Evolutionary conservation across 37 sponge, comb jelly and placozoan genomes (phyloP).

Genomic region (Geodia barretti): DNA sequence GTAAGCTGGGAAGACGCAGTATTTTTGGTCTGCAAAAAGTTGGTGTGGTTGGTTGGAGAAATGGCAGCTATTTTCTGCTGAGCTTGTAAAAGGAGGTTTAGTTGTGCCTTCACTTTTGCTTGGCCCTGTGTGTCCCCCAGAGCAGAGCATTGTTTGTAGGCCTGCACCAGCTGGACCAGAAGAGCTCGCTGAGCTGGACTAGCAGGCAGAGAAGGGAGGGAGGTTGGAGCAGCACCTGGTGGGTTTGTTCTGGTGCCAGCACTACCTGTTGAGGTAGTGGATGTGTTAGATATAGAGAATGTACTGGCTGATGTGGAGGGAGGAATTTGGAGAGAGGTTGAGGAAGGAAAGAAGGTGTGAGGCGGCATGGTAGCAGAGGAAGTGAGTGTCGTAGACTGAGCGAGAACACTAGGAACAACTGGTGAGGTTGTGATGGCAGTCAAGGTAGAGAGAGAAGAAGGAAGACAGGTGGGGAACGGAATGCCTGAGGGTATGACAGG

Average conservation of each 20-base stretch:
- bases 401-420: too few relatives aligned
- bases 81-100: conserved; percentile 6
- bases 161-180: conserved; percentile 39
- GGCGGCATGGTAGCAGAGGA: too few relatives aligned
- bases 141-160: conserved; percentile 34
- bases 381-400: too few relatives aligned
- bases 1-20: neutral
- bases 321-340: neutral
- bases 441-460: neutral
- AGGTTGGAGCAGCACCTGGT: neutral
- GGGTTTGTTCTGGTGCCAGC: neutral
- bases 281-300: too few relatives aligned
- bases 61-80: neutral
- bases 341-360: neutral
- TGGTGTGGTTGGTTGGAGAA: neutral
- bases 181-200: neutral
- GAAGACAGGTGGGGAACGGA: neutral
- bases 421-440: too few relatives aligned
- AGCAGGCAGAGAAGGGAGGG: neutral
- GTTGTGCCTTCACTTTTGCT: conserved; percentile 20
- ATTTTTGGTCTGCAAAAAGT: neutral
- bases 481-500: neutral
- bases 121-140: conserved; percentile 31
- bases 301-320: neutral
- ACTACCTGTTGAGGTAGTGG: neutral